These are phyloP conservation scores for Danio kyathit DNA, from an alignment of 2,797 vertebrate species.

Conservation along the genomic window DNA sequence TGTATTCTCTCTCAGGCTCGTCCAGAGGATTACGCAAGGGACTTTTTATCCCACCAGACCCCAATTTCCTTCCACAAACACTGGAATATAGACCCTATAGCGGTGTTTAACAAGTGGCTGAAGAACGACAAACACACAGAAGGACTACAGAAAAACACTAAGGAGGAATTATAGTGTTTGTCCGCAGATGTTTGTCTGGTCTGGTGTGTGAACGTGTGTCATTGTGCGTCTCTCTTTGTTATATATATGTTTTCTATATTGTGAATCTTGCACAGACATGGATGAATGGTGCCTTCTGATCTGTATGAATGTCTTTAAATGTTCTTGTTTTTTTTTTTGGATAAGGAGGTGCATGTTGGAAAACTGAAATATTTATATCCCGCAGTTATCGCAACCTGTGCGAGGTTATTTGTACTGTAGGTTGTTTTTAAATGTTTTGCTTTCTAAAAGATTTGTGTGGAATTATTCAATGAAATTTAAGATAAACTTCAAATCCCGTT, in stretches of 20 bases:
- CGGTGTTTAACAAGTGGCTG: conserved; percentile 91
- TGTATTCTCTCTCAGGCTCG: conserved; percentile 83
- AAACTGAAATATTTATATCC: conserved; percentile 58
- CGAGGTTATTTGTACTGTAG: conserved; percentile 19
- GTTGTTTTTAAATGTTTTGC: conserved; percentile 42
- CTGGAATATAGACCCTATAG: conserved; percentile 94
- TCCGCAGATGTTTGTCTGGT: conserved; percentile 39
- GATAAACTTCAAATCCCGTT: conserved; percentile 27
- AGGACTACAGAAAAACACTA: conserved; percentile 67
- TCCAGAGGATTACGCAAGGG: conserved; percentile 91
- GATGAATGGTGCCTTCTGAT: conserved; percentile 50
- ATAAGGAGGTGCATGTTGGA: conserved; percentile 13
- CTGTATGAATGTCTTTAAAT: conserved; percentile 51
- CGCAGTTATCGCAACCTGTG: conserved; percentile 10
- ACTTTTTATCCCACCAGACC: conserved; percentile 91
- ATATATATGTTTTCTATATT: conserved; percentile 69
- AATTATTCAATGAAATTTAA: conserved; percentile 32
- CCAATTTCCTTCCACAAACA: conserved; percentile 98
- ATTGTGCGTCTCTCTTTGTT: conserved; percentile 39
- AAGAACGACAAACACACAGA: conserved; percentile 70
- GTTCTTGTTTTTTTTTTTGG: background rate
- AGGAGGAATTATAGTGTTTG: conserved; percentile 86
- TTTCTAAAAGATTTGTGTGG: conserved; percentile 37
- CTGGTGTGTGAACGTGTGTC: conserved; percentile 41
- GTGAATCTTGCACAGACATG: conserved; percentile 63